These are phyloP conservation scores for Phoxinus dragarum DNA, from an alignment of 2,797 vertebrate species.

Conservation along the genomic window DNA sequence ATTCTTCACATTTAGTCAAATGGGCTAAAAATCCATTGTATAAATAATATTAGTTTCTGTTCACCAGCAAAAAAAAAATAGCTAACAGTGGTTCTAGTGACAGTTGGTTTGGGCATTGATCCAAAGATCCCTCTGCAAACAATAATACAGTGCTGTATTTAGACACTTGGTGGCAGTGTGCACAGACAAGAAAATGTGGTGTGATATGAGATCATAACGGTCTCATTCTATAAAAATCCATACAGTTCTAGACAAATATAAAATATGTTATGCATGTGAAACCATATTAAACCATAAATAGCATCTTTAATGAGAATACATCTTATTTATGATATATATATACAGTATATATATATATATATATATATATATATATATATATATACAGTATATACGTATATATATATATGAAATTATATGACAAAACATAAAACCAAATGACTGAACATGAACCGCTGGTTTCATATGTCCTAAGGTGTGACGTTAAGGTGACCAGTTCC, in stretches of 20 bases:
- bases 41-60: background rate
- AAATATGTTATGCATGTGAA: background rate
- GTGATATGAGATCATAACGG: background rate
- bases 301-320: background rate
- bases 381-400: too few relatives aligned
- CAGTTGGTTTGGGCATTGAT: background rate
- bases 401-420: background rate
- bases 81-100: background rate
- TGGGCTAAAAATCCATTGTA: background rate
- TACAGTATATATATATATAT: too few relatives aligned
- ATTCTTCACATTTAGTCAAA: background rate
- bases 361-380: too few relatives aligned
- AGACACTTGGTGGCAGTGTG: constrained; percentile 56
- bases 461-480: constrained; percentile 46
- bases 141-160: constrained; percentile 16
- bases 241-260: background rate
- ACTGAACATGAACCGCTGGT: constrained; percentile 1
- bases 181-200: constrained; percentile 1
- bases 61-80: background rate
- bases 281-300: background rate
- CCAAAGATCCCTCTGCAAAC: background rate
- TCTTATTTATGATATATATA: too few relatives aligned
- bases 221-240: background rate
- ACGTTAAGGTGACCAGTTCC: constrained; percentile 42
- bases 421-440: background rate